Base-by-base conservation (phyloP, 1,140 invertebrate genomes). In the Bombyx mandarina region DNA sequence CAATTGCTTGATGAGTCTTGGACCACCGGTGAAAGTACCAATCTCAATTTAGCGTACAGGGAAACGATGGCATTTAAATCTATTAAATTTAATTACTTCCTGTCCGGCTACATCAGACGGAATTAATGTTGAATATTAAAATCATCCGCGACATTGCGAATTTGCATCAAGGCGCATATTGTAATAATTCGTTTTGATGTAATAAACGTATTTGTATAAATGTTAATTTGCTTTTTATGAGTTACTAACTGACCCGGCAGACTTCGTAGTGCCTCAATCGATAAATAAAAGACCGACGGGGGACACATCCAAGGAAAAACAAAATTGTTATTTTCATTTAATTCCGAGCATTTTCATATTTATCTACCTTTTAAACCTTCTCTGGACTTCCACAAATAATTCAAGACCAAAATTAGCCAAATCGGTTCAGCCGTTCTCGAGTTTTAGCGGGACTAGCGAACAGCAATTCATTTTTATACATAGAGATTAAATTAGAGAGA, bases 1-100 rank as follows among this genome's bases (percentile, higher is more conserved):
- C 74, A 80, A 82, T 82, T 77, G 69, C 68, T 69, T 51, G 57
- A 53, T 69, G 58, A 67, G 74, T 71, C 75, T 67, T 73, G 67
- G 64, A 65, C 54, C 69, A 54, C 52, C 56, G 57, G 65, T 65
- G 71, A 76, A 76, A 73, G 73, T 71, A 63, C 44, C 43, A 46
- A 22, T 10, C 42, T 42, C 35, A 49, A 12, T n/a, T 12, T 43
- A 43, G 22, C 45, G 54, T 43, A 54, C 12, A 44, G 44, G 52
- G 48, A 58, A 62, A 58, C 52, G 45, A 57, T 61, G 55, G 55
- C 22, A 22, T 58, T 12, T 47, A 58, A 35, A 35, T 45, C n/a
- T 56, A 35, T 18, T 56, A 48, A 43, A 49, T 56, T 56, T 56
- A 49, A 49, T 56, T 54, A 8, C 45, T 56, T 49, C 54, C 46